Conservation (phyloP, 2,113 vertebrate genomes). For the Anarhynchus alexandrinus region DNA sequence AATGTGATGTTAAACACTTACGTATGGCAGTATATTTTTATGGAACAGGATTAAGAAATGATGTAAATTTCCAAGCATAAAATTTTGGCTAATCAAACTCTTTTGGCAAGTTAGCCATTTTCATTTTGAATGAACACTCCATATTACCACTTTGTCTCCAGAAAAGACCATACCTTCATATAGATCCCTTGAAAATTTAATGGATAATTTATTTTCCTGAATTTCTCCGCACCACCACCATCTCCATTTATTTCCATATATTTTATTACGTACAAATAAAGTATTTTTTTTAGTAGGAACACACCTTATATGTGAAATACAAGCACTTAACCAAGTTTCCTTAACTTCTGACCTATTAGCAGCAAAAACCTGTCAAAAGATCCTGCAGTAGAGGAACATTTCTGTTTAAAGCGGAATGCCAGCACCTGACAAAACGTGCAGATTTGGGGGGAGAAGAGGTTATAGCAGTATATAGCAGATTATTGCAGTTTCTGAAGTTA, state of each 20-base stretch:
- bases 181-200: neutral
- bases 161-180: neutral
- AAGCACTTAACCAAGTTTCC: neutral
- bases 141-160: neutral
- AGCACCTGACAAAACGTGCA: neutral
- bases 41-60: slow-evolving; percentile 41
- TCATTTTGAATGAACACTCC: neutral
- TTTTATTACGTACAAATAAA: neutral
- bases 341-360: neutral
- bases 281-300: neutral
- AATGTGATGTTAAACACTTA: slow-evolving; percentile 53
- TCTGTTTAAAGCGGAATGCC: neutral
- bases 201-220: neutral
- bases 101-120: slow-evolving; percentile 10
- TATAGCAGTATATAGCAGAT: neutral
- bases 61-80: slow-evolving; percentile 48
- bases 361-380: neutral
- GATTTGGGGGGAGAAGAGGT: neutral
- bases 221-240: neutral
- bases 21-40: slow-evolving; percentile 48
- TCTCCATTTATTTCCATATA: neutral
- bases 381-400: neutral
- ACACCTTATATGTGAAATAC: neutral
- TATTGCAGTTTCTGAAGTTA: neutral
- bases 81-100: slow-evolving; percentile 36